These are phyloP conservation scores for Asobara japonica DNA, from an alignment of 1,140 invertebrate genomes.

Conservation along the genomic window DNA sequence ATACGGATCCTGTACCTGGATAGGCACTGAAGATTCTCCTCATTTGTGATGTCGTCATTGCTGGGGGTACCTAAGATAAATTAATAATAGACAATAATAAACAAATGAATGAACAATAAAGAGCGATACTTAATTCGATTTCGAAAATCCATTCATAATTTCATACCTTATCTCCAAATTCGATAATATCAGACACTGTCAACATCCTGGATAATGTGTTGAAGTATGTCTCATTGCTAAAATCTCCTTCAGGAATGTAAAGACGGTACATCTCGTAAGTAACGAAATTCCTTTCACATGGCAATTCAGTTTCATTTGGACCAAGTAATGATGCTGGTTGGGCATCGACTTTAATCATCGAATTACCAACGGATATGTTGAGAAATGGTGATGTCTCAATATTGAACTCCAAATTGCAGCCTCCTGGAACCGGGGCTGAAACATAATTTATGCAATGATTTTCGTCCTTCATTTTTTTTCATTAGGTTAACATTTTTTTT, in stretches of 20 bases:
- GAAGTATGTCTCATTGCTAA: constrained; percentile 71
- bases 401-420: constrained; percentile 78
- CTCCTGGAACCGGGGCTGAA: constrained; percentile 80
- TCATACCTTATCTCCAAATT: constrained; percentile 70
- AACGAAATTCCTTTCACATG: constrained; percentile 56
- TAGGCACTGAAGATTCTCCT: constrained; percentile 72
- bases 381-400: constrained; percentile 75
- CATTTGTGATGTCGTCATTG: constrained; percentile 45
- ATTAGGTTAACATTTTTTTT: background rate
- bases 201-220: constrained; percentile 71
- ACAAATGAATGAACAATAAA: constrained; percentile 15
- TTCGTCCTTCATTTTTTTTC: too few relatives aligned
- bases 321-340: constrained; percentile 67
- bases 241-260: constrained; percentile 71
- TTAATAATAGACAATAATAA: constrained; percentile 27
- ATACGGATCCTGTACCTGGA: constrained; percentile 72
- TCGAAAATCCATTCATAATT: background rate
- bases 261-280: constrained; percentile 73
- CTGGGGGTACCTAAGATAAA: constrained; percentile 49
- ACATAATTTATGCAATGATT: constrained; percentile 28
- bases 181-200: constrained; percentile 67
- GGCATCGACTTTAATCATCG: constrained; percentile 70
- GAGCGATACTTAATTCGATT: constrained; percentile 5
- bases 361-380: constrained; percentile 56
- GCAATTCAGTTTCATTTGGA: constrained; percentile 35